Percentiles rank a stretch among this genome's conserved stretches.
These are phyloP conservation scores for Eristalinus aeneus DNA, from an alignment of 2,888 invertebrate genomes.

Conservation along the genomic window DNA sequence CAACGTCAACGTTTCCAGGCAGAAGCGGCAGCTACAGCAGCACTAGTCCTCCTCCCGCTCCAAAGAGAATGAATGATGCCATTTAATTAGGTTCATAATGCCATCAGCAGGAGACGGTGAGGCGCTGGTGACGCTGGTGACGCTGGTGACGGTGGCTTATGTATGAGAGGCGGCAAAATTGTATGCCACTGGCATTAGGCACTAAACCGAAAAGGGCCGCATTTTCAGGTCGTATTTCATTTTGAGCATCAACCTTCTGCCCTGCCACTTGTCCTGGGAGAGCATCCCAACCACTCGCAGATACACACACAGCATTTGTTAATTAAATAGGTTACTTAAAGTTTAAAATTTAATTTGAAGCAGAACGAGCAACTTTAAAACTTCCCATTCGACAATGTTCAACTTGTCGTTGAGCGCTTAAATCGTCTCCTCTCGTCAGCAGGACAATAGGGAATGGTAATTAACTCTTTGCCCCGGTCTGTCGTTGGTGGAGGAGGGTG, in stretches of 20 bases:
- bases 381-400: background rate
- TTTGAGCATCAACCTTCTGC: background rate
- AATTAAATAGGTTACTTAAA: conserved; percentile 9
- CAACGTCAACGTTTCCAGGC: conserved; percentile 22
- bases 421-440: conserved; percentile 15
- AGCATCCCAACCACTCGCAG: background rate
- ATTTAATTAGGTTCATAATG: conserved; percentile 66
- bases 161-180: conserved; percentile 3
- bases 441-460: conserved; percentile 38
- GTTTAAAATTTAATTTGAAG: conserved; percentile 47
- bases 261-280: too few relatives aligned
- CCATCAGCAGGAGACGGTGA: conserved; percentile 34
- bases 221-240: background rate
- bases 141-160: background rate
- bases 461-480: background rate
- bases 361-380: conserved; percentile 32
- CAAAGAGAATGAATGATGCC: conserved; percentile 62
- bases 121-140: background rate
- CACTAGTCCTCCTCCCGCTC: background rate
- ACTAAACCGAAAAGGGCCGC: conserved; percentile 9
- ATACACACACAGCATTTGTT: background rate
- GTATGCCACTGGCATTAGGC: background rate
- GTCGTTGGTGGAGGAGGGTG: background rate
- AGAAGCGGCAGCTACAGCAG: background rate
- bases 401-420: conserved; percentile 38